A percentile compares a stretch with the other conserved stretches of the same genome.
phyloP scores from a whole-genome alignment of 2,797 vertebrate species.

The Philypnodon macrostomus region DNA sequence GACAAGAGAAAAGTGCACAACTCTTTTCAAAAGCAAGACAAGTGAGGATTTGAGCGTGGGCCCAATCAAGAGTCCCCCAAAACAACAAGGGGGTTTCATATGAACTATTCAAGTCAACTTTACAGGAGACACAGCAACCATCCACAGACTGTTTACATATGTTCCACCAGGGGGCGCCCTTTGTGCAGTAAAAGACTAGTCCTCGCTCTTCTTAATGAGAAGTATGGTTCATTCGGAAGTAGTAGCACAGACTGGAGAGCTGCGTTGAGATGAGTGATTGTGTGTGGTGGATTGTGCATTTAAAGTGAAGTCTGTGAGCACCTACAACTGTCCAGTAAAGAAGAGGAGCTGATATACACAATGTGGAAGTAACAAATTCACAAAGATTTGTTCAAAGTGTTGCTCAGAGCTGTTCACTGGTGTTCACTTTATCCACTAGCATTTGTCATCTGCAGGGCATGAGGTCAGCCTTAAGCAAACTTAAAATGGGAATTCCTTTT shows the following conservation, averaged over 20 bases:
- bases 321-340: constrained; percentile 37
- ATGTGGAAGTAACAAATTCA: constrained; percentile 22
- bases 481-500: too few relatives aligned
- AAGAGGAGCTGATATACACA: constrained; percentile 47
- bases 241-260: constrained; percentile 15
- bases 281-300: constrained; percentile 67
- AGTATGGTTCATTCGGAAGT: constrained; percentile 16
- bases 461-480: too few relatives aligned
- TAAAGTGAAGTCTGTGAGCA: constrained; percentile 32
- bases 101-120: constrained; percentile 28
- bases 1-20: constrained; percentile 58
- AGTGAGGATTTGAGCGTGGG: constrained; percentile 33
- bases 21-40: constrained; percentile 58
- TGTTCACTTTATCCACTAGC: too few relatives aligned
- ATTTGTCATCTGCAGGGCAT: neutral
- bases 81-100: constrained; percentile 8
- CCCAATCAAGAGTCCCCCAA: constrained; percentile 11
- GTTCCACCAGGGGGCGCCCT: constrained; percentile 43
- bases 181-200: constrained; percentile 30
- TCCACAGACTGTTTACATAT: constrained; percentile 41
- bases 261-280: constrained; percentile 45
- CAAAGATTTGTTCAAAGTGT: neutral
- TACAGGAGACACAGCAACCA: constrained; percentile 40
- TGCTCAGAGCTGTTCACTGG: neutral
- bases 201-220: neutral